Conservation (phyloP, 2,888 invertebrate species). For the Sturmia bella region DNA sequence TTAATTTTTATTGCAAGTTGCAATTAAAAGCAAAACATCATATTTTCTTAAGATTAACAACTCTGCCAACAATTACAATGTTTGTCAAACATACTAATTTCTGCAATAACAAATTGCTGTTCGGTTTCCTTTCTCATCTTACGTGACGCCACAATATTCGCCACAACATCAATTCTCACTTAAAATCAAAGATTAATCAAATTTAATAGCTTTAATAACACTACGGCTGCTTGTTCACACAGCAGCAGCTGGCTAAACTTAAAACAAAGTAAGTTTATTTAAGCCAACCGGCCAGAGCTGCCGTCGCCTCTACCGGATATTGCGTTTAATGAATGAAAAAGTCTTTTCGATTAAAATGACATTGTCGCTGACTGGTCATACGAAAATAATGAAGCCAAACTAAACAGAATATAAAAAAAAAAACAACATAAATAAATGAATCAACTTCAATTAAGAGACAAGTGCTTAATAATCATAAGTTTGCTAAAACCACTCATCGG, state of each 20-base stretch:
- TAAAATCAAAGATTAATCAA: conserved; percentile 58
- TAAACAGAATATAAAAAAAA: not conserved
- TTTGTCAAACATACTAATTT: not conserved
- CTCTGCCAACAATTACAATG: not conserved
- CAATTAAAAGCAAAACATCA: not conserved
- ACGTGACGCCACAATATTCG: conserved; percentile 33
- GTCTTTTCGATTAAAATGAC: conserved; percentile 31
- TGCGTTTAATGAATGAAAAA: conserved; percentile 39
- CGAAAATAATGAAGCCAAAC: conserved; percentile 37
- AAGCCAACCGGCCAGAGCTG: not conserved
- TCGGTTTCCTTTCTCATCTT: conserved; percentile 7
- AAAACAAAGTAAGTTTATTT: conserved; percentile 31
- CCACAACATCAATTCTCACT: conserved; percentile 50
- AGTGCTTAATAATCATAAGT: conserved; percentile 61
- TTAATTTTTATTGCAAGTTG: too few species aligned
- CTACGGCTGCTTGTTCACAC: not conserved
- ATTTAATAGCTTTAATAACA: conserved; percentile 20
- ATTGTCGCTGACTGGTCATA: not conserved
- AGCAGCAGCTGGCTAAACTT: conserved; percentile 38
- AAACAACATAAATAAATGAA: not conserved
- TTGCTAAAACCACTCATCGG: not conserved
- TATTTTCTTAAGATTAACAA: not conserved
- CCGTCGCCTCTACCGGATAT: conserved; percentile 40
- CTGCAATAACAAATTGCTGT: not conserved
- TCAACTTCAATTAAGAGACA: conserved; percentile 63